These are phyloP conservation scores for Meiosimyza decipiens DNA, from an alignment of 2,888 invertebrate species.

Conservation along the genomic window DNA sequence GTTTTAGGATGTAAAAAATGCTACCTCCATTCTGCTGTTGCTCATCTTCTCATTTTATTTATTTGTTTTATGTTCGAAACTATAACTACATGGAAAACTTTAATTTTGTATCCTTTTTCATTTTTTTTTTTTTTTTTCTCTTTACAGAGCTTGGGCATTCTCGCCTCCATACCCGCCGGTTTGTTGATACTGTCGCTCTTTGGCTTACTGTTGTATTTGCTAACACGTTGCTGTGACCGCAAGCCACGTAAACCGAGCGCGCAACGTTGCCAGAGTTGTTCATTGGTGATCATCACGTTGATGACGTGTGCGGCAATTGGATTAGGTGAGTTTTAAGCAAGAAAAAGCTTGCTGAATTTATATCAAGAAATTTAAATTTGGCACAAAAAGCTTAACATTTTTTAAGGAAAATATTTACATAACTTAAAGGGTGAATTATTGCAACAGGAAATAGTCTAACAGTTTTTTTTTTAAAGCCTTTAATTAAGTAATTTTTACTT, in stretches of 20 bases:
- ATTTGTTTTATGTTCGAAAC: slow-evolving; percentile 4
- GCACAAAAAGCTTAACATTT: neutral
- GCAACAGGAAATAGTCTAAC: too few species aligned
- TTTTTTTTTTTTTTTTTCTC: slow-evolving; percentile 30
- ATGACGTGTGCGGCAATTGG: slow-evolving; percentile 91
- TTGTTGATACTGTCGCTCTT: slow-evolving; percentile 91
- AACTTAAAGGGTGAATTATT: too few species aligned
- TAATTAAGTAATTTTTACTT: too few species aligned
- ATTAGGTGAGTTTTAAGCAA: slow-evolving; percentile 69
- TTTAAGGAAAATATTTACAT: too few species aligned
- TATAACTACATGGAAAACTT: slow-evolving; percentile 23
- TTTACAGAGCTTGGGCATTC: slow-evolving; percentile 89
- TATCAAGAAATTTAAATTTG: neutral
- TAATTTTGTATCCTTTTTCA: slow-evolving; percentile 19
- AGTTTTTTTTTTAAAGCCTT: too few species aligned
- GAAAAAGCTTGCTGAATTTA: neutral
- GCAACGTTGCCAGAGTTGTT: slow-evolving; percentile 66
- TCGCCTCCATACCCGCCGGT: slow-evolving; percentile 92
- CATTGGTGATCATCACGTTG: slow-evolving; percentile 72
- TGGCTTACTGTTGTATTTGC: slow-evolving; percentile 88
- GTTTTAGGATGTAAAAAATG: neutral
- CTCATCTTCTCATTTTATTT: slow-evolving; percentile 3
- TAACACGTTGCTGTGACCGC: slow-evolving; percentile 95
- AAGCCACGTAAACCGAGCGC: slow-evolving; percentile 77
- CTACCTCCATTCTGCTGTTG: neutral